These are phyloP conservation scores for Gallinago undulata DNA, from an alignment of 2,113 vertebrate species.

Conservation along the genomic window DNA sequence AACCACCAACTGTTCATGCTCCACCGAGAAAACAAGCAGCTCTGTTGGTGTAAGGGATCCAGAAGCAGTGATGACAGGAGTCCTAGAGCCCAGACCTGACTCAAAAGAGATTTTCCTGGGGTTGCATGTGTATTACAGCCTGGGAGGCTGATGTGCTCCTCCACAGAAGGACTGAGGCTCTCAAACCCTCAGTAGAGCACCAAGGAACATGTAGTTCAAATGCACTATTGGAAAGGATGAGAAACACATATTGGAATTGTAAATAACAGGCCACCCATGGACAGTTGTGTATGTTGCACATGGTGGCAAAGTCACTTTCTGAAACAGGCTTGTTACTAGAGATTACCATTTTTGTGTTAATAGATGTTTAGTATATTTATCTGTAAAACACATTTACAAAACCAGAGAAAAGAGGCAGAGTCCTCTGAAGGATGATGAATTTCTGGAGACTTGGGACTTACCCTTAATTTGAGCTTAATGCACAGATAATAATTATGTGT, in stretches of 20 bases:
- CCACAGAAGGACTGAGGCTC: neutral
- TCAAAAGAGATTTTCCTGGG: neutral
- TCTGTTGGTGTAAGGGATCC: neutral
- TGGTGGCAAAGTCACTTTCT: neutral
- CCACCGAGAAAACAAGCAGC: conserved; percentile 8
- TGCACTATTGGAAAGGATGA: neutral
- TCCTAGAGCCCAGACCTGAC: neutral
- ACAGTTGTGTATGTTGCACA: neutral
- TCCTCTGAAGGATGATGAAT: neutral
- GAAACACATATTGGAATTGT: neutral
- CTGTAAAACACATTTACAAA: neutral
- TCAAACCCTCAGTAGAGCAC: neutral
- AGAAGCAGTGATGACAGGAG: neutral
- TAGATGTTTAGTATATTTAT: neutral
- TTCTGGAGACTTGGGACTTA: neutral
- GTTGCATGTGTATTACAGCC: neutral
- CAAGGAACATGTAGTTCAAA: neutral
- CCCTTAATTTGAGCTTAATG: neutral
- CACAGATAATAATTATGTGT: neutral
- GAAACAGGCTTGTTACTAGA: neutral
- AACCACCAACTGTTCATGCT: conserved; percentile 1
- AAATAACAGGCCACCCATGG: neutral
- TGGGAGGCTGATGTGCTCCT: neutral
- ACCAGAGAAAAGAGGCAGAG: neutral
- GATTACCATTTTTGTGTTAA: neutral